A percentile compares a stretch with the other conserved stretches of the same genome.
phyloP scores from a whole-genome alignment of 2,797 vertebrate genomes.

The Paratrypauchen microcephalus region DNA sequence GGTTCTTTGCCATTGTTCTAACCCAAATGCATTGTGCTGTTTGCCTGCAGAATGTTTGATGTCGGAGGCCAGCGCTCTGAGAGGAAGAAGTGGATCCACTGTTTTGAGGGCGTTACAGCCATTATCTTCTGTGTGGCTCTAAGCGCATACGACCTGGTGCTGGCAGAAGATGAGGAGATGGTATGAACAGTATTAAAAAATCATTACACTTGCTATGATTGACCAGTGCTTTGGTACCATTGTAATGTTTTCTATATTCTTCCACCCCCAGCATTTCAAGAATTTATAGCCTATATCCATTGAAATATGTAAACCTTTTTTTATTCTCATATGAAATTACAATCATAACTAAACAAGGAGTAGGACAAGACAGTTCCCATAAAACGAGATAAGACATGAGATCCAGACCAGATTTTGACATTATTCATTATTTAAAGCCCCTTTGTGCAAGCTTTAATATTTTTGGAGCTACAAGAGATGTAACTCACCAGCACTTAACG shows the following conservation, averaged over 20 bases:
- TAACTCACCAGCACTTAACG: no score
- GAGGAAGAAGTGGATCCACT: constrained; percentile 97
- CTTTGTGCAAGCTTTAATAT: no score
- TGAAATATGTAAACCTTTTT: not conserved
- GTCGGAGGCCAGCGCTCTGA: constrained; percentile 80
- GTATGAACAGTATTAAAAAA: constrained; percentile 40
- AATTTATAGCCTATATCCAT: not conserved
- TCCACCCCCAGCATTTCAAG: no score
- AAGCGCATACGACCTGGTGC: constrained; percentile 94
- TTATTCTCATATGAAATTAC: no score
- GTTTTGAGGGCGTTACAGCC: constrained; percentile 96
- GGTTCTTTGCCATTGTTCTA: not conserved
- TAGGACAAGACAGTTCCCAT: no score
- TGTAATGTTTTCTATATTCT: not conserved
- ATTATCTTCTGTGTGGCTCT: constrained; percentile 97
- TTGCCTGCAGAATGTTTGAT: constrained; percentile 75
- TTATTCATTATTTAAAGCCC: no score
- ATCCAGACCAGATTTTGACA: no score
- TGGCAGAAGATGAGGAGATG: constrained; percentile 88
- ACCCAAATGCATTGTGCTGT: constrained; percentile 11
- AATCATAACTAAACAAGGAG: no score
- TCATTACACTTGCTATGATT: not conserved
- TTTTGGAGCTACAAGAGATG: no score
- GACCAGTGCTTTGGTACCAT: not conserved
- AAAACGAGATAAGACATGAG: no score